Conservation (phyloP, 1,140 invertebrate species). For the Carposina sasakii region DNA sequence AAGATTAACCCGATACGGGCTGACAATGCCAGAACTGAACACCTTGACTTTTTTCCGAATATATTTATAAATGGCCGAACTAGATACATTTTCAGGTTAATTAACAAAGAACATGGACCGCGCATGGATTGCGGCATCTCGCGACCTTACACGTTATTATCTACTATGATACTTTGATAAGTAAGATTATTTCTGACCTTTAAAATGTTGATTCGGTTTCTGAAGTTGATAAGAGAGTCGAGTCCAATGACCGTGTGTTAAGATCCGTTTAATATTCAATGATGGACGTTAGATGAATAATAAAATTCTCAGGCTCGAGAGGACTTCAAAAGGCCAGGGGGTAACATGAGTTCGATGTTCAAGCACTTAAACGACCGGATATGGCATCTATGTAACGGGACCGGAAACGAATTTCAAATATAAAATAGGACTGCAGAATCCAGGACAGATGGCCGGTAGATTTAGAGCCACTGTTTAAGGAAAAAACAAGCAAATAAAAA, state of each 20-base stretch:
- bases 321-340: slow-evolving; percentile 16
- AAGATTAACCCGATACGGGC: slow-evolving; percentile 65
- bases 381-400: slow-evolving; percentile 53
- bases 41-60: slow-evolving; percentile 52
- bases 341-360: slow-evolving; percentile 30
- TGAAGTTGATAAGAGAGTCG: slow-evolving; percentile 45
- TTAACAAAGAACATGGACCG: slow-evolving; percentile 1
- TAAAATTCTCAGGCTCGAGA: slow-evolving; percentile 30
- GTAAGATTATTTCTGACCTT: slow-evolving; percentile 59
- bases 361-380: slow-evolving; percentile 49
- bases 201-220: slow-evolving; percentile 57
- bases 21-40: slow-evolving; percentile 49
- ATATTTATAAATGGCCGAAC: slow-evolving; percentile 2
- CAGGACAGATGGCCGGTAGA: slow-evolving; percentile 43
- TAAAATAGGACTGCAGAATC: slow-evolving; percentile 36
- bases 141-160: slow-evolving; percentile 56
- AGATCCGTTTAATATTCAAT: slow-evolving; percentile 11
- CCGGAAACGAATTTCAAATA: slow-evolving; percentile 45
- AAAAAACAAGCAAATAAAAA: slow-evolving; percentile 29
- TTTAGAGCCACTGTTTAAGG: too few relatives aligned
- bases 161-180: slow-evolving; percentile 55
- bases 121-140: slow-evolving; percentile 44
- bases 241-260: slow-evolving; percentile 64
- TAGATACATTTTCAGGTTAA: background rate
- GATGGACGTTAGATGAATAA: slow-evolving; percentile 6